These are phyloP conservation scores for Condylura cristata DNA, from an alignment of 2,113 vertebrate genomes.

Conservation along the genomic window DNA sequence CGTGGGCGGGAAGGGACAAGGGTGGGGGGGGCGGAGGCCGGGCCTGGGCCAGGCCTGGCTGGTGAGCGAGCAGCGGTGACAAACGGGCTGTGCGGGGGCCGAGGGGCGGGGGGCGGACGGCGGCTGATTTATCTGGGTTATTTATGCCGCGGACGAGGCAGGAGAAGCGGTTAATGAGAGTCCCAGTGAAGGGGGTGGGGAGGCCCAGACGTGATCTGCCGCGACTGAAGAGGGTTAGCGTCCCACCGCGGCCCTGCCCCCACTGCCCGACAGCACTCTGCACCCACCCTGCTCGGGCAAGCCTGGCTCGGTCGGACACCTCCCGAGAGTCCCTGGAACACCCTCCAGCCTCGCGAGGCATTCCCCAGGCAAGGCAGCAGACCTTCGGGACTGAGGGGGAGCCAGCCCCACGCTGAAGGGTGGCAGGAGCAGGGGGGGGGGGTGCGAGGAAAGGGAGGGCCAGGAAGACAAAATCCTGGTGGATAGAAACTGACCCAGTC, in stretches of 20 bases:
- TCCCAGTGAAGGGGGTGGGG: constrained; percentile 71
- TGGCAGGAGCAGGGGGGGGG: neutral
- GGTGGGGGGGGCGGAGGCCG: neutral
- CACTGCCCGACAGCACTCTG: neutral
- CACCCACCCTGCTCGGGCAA: neutral
- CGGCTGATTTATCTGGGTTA: constrained; percentile 84
- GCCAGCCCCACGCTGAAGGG: neutral
- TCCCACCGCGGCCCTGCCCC: constrained; percentile 61
- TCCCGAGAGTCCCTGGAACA: neutral
- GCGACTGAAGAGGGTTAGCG: constrained; percentile 69
- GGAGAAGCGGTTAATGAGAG: constrained; percentile 83
- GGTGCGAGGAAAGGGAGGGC: neutral
- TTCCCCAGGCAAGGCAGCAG: neutral
- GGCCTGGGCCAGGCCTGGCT: constrained; percentile 62
- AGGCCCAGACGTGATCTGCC: constrained; percentile 71
- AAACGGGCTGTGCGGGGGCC: constrained; percentile 80
- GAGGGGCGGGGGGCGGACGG: constrained; percentile 77
- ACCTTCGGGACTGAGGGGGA: neutral
- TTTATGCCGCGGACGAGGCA: constrained; percentile 81
- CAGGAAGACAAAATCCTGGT: neutral
- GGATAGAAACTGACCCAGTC: neutral
- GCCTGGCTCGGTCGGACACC: neutral
- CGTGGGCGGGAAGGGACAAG: constrained; percentile 57
- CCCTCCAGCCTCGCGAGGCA: neutral
- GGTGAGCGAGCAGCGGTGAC: constrained; percentile 74